Conservation (phyloP, 1,140 invertebrate species). For the Steinernema khuongi region DNA sequence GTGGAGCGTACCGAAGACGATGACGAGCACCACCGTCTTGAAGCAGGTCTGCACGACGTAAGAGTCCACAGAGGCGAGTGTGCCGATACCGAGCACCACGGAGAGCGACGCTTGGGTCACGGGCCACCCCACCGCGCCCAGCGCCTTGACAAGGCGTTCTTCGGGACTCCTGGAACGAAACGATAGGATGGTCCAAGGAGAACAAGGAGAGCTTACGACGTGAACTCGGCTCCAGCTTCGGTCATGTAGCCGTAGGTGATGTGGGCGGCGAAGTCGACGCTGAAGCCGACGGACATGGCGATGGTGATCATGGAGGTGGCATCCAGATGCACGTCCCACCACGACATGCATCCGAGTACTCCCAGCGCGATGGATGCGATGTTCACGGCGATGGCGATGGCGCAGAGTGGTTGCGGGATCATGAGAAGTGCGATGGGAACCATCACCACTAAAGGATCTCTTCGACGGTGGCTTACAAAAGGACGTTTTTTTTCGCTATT, state of each 20-base stretch:
- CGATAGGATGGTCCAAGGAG: not conserved
- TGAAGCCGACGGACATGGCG: constrained; percentile 96
- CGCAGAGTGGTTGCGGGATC: constrained; percentile 84
- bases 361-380: constrained; percentile 91
- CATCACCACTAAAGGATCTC: constrained; percentile 74
- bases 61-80: constrained; percentile 78
- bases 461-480: no score
- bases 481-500: no score
- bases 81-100: constrained; percentile 61
- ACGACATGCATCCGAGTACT: constrained; percentile 88
- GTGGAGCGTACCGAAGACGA: constrained; percentile 83
- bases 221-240: constrained; percentile 60
- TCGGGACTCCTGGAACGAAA: constrained; percentile 63
- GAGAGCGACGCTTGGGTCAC: constrained; percentile 77
- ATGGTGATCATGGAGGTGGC: constrained; percentile 97
- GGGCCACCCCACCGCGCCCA: constrained; percentile 81
- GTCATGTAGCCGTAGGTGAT: constrained; percentile 93
- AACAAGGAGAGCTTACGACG: not conserved
- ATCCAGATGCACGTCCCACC: constrained; percentile 87
- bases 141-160: constrained; percentile 74
- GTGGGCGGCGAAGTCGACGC: constrained; percentile 90
- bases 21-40: constrained; percentile 90
- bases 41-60: constrained; percentile 95
- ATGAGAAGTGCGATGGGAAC: constrained; percentile 89
- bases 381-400: constrained; percentile 84